Percentiles rank a stretch among this genome's conserved stretches.
These are phyloP conservation scores for Drosophila arawakana DNA, from an alignment of 1,140 invertebrate genomes.

Conservation along the genomic window DNA sequence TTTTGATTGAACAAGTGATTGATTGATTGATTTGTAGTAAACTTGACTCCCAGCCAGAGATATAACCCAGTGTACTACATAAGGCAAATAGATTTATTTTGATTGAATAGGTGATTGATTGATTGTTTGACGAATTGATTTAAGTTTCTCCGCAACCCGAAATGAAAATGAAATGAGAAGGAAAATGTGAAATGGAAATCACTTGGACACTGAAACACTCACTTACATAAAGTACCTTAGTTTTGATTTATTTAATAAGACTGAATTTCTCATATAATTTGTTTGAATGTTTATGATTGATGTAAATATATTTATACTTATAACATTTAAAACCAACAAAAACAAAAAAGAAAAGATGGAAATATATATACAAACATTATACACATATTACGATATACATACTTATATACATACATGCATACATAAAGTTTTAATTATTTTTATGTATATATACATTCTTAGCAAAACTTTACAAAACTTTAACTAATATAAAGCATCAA, in stretches of 20 bases:
- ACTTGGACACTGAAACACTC: constrained; percentile 25
- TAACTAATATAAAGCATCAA: constrained; percentile 74
- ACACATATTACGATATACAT: constrained; percentile 29
- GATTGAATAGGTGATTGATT: constrained; percentile 45
- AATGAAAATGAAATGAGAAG: background rate
- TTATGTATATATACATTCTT: constrained; percentile 56
- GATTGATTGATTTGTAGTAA: constrained; percentile 16
- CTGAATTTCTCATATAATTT: constrained; percentile 83
- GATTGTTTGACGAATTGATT: constrained; percentile 42
- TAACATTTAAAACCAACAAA: constrained; percentile 9
- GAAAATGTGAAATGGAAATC: background rate
- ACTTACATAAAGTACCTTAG: constrained; percentile 66
- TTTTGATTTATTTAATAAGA: constrained; percentile 84
- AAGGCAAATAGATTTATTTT: background rate
- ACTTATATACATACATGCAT: constrained; percentile 24
- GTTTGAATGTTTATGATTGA: constrained; percentile 45
- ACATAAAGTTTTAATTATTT: constrained; percentile 48
- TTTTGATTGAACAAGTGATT: constrained; percentile 39
- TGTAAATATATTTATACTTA: constrained; percentile 55
- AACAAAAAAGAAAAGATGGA: background rate
- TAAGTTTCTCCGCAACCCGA: constrained; percentile 23
- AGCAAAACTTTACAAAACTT: constrained; percentile 74
- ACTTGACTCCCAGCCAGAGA: background rate
- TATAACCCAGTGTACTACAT: background rate
- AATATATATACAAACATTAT: constrained; percentile 36